Evolutionary conservation across 2,888 invertebrate genomes (phyloP).

Genomic region (Drosophila nr. fundita): DNA sequence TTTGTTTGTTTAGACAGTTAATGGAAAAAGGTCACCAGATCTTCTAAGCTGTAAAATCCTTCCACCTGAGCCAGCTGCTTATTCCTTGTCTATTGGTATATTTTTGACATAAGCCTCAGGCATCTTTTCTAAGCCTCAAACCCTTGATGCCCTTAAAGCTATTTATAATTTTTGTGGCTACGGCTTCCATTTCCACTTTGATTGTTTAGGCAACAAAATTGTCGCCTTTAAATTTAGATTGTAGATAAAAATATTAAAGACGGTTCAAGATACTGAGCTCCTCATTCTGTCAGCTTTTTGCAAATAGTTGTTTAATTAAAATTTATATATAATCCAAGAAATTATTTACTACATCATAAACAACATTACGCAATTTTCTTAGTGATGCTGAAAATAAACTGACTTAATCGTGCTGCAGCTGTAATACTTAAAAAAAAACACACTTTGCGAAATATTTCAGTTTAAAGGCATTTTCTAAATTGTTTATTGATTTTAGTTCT

Average conservation of each 20-base stretch:
- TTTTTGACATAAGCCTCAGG: slow-evolving; percentile 33
- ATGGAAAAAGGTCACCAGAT: slow-evolving; percentile 46
- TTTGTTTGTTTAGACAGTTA: slow-evolving; percentile 25
- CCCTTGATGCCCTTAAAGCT: neutral
- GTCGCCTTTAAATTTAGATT: neutral
- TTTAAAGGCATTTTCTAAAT: neutral
- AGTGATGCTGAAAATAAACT: neutral
- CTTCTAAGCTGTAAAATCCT: slow-evolving; percentile 48
- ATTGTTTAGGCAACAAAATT: neutral
- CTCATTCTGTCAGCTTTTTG: neutral
- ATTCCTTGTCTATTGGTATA: slow-evolving; percentile 7
- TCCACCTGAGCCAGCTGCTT: slow-evolving; percentile 13
- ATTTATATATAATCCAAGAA: neutral
- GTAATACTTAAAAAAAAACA: neutral
- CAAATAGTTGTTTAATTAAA: neutral
- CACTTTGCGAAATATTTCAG: neutral
- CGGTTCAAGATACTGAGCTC: neutral
- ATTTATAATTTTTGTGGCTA: neutral
- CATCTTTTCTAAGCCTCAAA: slow-evolving; percentile 3
- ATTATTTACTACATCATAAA: neutral
- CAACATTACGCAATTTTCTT: neutral
- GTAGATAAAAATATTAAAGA: neutral
- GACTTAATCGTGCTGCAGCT: neutral
- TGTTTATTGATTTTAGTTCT: neutral
- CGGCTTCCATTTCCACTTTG: neutral